These are phyloP conservation scores for Pollenia labialis DNA, from an alignment of 2,888 invertebrate genomes.

Conservation along the genomic window DNA sequence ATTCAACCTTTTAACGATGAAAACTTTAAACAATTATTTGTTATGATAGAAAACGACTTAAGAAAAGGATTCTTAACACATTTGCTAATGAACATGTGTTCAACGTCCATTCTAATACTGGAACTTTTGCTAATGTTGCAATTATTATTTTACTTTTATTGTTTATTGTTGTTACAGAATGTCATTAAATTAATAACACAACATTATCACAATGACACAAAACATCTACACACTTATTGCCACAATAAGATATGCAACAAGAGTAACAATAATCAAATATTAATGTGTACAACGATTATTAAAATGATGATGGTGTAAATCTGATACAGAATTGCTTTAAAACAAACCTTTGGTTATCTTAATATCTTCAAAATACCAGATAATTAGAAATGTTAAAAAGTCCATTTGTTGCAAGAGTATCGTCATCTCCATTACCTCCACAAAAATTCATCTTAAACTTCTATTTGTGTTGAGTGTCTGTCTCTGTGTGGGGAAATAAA, in stretches of 20 bases:
- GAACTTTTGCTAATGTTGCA: not conserved
- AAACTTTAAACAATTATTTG: not conserved
- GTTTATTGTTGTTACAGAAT: conserved; percentile 28
- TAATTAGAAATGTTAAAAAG: conserved; percentile 37
- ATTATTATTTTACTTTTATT: not conserved
- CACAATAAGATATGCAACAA: not conserved
- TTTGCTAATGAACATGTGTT: conserved; percentile 6
- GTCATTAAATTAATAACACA: conserved; percentile 52
- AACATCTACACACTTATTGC: not conserved
- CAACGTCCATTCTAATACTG: not conserved
- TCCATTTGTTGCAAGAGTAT: not conserved
- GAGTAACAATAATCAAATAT: conserved; percentile 21
- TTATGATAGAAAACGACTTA: not conserved
- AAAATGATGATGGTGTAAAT: conserved; percentile 16
- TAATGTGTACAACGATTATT: conserved; percentile 4
- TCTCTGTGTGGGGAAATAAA: not conserved
- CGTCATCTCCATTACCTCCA: not conserved
- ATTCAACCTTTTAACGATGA: not conserved
- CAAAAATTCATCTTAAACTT: conserved; percentile 1
- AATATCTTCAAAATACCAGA: conserved; percentile 20
- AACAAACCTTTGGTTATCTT: conserved; percentile 27
- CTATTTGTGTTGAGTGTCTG: not conserved
- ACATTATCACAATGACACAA: conserved; percentile 58
- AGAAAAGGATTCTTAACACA: not conserved
- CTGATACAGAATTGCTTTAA: not conserved